A percentile compares a stretch with the other conserved stretches of the same genome.
Conservation (phyloP, 2,888 invertebrate species). For the Xanthia togata region DNA sequence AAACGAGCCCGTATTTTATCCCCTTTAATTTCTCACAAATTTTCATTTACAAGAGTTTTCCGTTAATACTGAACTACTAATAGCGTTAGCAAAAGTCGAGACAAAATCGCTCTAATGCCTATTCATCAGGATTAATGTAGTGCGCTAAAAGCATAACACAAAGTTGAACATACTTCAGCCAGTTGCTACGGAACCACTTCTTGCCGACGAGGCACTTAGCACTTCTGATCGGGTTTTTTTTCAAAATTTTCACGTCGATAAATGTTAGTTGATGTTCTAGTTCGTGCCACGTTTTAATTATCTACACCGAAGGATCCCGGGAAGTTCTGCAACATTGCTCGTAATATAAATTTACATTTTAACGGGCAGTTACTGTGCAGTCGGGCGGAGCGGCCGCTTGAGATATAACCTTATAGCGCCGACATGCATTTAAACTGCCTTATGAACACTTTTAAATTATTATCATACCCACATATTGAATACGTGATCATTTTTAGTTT, state of each 20-base stretch:
- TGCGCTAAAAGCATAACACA: constrained; percentile 36
- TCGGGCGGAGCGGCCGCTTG: constrained; percentile 66
- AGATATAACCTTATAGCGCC: constrained; percentile 73
- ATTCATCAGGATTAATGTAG: constrained; percentile 30
- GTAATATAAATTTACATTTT: constrained; percentile 79
- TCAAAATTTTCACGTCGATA: constrained; percentile 48
- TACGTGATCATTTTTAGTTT: constrained; percentile 51
- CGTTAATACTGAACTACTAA: neutral
- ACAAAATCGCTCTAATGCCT: constrained; percentile 35
- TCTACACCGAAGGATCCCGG: constrained; percentile 58
- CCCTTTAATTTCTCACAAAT: neutral
- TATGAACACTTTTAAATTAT: constrained; percentile 73
- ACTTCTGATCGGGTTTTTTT: constrained; percentile 34
- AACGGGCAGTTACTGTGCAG: constrained; percentile 76
- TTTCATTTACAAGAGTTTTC: neutral
- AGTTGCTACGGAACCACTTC: constrained; percentile 39
- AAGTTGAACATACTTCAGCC: constrained; percentile 48
- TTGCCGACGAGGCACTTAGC: constrained; percentile 25
- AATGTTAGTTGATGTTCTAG: constrained; percentile 53
- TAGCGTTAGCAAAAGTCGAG: neutral
- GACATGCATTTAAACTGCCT: constrained; percentile 80
- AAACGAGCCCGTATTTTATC: neutral
- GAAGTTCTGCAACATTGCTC: constrained; percentile 69
- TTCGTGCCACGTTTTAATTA: constrained; percentile 71
- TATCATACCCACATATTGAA: constrained; percentile 64